These are phyloP conservation scores for Leptosomus discolor DNA, from an alignment of 2,113 vertebrate species.

Conservation along the genomic window DNA sequence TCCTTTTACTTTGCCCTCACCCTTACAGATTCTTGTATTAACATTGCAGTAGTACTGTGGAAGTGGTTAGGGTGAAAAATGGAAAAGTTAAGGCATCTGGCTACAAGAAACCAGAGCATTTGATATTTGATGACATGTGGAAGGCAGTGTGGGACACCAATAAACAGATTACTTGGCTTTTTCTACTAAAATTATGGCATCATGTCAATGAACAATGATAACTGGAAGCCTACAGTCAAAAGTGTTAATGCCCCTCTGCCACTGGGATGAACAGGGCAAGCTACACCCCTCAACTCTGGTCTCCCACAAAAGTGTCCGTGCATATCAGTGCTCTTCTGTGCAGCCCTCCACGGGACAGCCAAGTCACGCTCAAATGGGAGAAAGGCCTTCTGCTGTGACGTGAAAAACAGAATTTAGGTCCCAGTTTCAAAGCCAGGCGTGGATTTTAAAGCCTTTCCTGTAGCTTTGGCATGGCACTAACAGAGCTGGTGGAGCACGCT, in stretches of 20 bases:
- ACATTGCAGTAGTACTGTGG: neutral
- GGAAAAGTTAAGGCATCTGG: neutral
- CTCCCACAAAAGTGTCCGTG: neutral
- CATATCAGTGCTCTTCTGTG: neutral
- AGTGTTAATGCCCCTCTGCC: neutral
- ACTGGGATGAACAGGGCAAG: neutral
- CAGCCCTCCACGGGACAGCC: neutral
- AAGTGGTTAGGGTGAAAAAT: neutral
- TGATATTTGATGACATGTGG: neutral
- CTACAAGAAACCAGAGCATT: neutral
- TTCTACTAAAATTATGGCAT: neutral
- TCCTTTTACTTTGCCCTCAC: conserved; percentile 23
- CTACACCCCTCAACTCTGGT: neutral
- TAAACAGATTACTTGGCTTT: neutral
- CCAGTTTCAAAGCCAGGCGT: neutral
- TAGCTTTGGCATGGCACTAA: neutral
- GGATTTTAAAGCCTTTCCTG: neutral
- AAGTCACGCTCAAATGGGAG: neutral
- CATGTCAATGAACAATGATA: neutral
- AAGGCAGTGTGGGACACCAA: neutral
- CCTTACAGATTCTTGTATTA: neutral
- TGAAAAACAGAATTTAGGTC: neutral
- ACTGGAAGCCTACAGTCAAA: neutral
- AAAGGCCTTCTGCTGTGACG: neutral
- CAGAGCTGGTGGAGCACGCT: neutral